These are phyloP conservation scores for Tringa solitaria DNA, from an alignment of 2,113 vertebrate genomes.

Conservation along the genomic window DNA sequence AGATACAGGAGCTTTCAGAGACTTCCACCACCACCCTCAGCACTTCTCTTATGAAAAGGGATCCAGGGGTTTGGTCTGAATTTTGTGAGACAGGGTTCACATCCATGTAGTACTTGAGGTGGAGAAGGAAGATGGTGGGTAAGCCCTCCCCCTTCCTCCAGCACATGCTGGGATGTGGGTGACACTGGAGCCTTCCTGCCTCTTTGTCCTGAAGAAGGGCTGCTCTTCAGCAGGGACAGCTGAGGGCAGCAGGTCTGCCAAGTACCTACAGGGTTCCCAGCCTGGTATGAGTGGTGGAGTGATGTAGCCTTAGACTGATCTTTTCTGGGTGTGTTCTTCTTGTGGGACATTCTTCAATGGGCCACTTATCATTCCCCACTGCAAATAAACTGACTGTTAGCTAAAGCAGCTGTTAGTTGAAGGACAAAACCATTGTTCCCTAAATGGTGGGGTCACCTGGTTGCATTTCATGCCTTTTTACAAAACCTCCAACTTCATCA, in stretches of 20 bases:
- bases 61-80: not conserved
- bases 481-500: not conserved
- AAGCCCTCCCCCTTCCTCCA: not conserved
- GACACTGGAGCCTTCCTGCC: not conserved
- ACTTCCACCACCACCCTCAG: not conserved
- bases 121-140: not conserved
- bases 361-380: not conserved
- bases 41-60: not conserved
- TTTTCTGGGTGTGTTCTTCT: not conserved
- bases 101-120: not conserved
- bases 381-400: not conserved
- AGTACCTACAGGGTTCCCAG: not conserved
- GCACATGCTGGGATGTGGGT: not conserved
- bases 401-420: not conserved
- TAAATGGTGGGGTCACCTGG: not conserved
- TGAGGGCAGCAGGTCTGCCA: not conserved
- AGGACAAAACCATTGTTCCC: not conserved
- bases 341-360: not conserved
- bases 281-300: accelerated
- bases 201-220: not conserved
- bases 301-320: not conserved
- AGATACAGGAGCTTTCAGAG: not conserved
- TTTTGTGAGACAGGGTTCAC: not conserved
- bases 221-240: not conserved
- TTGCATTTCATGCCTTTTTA: not conserved